Evolutionary conservation across 2,113 vertebrate species (phyloP), one percentile per base, ranked within the genome.

Genomic region (Pseudopipra pipra): DNA sequence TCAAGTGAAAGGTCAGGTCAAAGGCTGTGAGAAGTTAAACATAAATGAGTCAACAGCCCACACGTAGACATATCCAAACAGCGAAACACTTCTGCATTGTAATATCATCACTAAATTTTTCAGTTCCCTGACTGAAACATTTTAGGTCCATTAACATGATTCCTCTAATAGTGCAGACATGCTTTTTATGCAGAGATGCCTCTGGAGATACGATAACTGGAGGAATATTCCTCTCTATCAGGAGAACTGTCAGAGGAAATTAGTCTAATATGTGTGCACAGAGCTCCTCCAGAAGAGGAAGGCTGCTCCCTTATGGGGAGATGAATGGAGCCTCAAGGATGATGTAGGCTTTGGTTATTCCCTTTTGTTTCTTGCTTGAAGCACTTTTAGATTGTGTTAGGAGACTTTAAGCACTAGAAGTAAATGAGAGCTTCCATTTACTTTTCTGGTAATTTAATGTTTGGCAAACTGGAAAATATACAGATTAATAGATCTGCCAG

Each of bases 381-480:
- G 96, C 87, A 83, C 91, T 96, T 94, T 93, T 37, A 95, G 80
- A 85, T 89, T 90, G 71, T 49, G 37, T 93, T 84, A 91, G 66
- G 43, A 91, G 73, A 93, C 85, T 86, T 92, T 89, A 94, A 92
- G 54, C 44, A 78, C 74, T 94, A 75, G 58, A 96, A 83, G 59
- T 89, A 95, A 97, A 96, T 95, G 91, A 95, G 80, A 95, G 56
- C 43, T 96, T 90, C 94, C 88, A 96, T 96, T 96, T 93, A 93
- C 44, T 95, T 95, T 97, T 93, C 94, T 93, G 61, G 74, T 86
- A 94, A 97, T 96, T 96, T 97, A 95, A 89, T 67, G 85, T 95
- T 93, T 95, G 85, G 90, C 89, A 97, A 95, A 94, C 89, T 97
- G 91, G 90, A 96, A 97, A 97, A 95, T 95, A 97, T 33, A 91